Conservation (phyloP, 2,888 invertebrate genomes). For the Apamea anceps region DNA sequence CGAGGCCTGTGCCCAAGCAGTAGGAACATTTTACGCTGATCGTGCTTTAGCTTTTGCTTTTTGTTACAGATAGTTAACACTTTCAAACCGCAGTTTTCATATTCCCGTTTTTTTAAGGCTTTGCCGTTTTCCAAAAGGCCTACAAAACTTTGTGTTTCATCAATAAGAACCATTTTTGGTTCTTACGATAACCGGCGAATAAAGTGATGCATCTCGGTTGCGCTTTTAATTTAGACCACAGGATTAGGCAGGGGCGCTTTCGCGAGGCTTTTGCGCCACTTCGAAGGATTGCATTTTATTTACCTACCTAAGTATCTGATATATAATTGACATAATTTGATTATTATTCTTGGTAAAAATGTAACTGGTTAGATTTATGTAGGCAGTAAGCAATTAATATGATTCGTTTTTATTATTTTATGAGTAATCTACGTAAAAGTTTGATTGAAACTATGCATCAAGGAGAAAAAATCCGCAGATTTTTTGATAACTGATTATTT, state of each 20-base stretch:
- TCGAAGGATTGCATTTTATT: constrained; percentile 7
- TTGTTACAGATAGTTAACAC: background rate
- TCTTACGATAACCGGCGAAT: background rate
- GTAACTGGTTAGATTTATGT: background rate
- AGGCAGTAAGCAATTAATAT: background rate
- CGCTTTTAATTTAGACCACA: constrained; percentile 63
- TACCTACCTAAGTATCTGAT: background rate
- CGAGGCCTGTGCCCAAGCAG: too few relatives aligned
- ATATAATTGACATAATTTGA: background rate
- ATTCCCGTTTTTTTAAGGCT: background rate
- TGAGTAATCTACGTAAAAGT: background rate
- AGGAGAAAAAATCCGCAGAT: background rate
- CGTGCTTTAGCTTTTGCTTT: too few relatives aligned
- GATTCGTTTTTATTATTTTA: background rate
- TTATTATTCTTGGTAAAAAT: background rate
- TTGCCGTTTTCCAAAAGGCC: background rate
- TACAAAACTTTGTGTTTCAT: too few relatives aligned
- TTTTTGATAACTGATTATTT: background rate
- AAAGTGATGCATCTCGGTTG: constrained; percentile 17
- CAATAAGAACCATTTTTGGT: background rate
- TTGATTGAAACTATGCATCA: background rate
- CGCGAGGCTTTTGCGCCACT: constrained; percentile 3
- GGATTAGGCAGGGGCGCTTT: constrained; percentile 12
- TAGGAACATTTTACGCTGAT: too few relatives aligned
- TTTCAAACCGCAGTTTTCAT: background rate